These are phyloP conservation scores for Drosophila kikkawai DNA, from an alignment of 1,140 invertebrate species.

Conservation along the genomic window DNA sequence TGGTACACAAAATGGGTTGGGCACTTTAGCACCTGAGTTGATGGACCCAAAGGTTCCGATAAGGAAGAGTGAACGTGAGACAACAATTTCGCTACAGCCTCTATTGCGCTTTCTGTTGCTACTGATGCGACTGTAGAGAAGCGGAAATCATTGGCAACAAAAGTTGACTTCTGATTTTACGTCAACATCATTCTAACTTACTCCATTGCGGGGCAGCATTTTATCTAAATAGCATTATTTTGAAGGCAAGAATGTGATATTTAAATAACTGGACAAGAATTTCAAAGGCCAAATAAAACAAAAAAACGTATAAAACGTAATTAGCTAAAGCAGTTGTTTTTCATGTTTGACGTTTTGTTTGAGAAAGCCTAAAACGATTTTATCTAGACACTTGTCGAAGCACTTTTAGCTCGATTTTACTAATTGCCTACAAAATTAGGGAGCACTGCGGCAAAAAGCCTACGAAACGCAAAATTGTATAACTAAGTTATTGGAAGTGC, in stretches of 20 bases:
- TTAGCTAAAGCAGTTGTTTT: background rate
- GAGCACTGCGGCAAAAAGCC: too few species aligned
- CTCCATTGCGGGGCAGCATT: background rate
- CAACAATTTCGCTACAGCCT: background rate
- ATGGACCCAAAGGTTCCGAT: background rate
- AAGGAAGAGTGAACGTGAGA: background rate
- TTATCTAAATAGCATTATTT: background rate
- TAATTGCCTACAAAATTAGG: too few species aligned
- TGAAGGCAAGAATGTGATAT: background rate
- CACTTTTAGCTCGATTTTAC: too few species aligned
- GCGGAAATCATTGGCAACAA: background rate
- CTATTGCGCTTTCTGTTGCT: background rate
- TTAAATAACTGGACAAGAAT: background rate
- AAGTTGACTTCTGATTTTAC: conserved; percentile 3
- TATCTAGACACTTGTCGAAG: background rate
- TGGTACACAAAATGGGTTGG: background rate
- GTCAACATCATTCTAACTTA: conserved; percentile 2
- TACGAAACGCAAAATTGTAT: too few species aligned
- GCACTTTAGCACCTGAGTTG: background rate
- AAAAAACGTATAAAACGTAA: background rate
- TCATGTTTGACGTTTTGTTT: background rate
- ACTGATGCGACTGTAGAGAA: background rate
- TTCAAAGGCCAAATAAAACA: background rate
- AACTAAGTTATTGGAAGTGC: too few species aligned
- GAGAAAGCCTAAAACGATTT: background rate